Evolutionary conservation across 2,797 vertebrate species (phyloP).

Genomic region (Onychomys arenicola): DNA sequence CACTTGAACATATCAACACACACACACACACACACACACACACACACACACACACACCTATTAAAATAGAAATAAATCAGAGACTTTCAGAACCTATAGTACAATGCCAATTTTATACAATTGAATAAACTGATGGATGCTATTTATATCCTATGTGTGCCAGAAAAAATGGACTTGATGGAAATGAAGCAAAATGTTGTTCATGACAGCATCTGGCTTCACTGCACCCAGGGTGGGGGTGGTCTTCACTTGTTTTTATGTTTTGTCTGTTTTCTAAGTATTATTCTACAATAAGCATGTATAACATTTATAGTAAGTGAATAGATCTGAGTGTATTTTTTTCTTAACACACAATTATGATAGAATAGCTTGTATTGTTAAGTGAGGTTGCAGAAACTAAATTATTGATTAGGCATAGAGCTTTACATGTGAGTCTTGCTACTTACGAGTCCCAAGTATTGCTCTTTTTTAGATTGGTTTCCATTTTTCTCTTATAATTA

Average conservation of each 20-base stretch:
- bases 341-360: slow-evolving; percentile 47
- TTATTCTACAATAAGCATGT: background rate
- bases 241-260: slow-evolving; percentile 47
- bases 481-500: slow-evolving; percentile 84
- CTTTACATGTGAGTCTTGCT: slow-evolving; percentile 26
- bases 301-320: slow-evolving; percentile 49
- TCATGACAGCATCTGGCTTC: background rate
- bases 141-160: slow-evolving; percentile 1
- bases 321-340: slow-evolving; percentile 71
- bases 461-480: slow-evolving; percentile 79
- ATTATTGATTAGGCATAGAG: slow-evolving; percentile 55
- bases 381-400: slow-evolving; percentile 28
- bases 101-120: slow-evolving; percentile 18
- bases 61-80: background rate
- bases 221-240: background rate
- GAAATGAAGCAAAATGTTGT: slow-evolving; percentile 25
- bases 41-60: background rate
- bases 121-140: background rate
- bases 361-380: slow-evolving; percentile 40
- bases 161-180: background rate
- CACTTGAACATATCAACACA: background rate
- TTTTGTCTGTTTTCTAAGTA: slow-evolving; percentile 42
- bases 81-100: background rate
- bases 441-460: slow-evolving; percentile 46
- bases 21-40: background rate